A percentile compares a stretch with the other conserved stretches of the same genome.
phyloP scores from a whole-genome alignment of 2,113 vertebrate species.

The Tenrec ecaudatus region DNA sequence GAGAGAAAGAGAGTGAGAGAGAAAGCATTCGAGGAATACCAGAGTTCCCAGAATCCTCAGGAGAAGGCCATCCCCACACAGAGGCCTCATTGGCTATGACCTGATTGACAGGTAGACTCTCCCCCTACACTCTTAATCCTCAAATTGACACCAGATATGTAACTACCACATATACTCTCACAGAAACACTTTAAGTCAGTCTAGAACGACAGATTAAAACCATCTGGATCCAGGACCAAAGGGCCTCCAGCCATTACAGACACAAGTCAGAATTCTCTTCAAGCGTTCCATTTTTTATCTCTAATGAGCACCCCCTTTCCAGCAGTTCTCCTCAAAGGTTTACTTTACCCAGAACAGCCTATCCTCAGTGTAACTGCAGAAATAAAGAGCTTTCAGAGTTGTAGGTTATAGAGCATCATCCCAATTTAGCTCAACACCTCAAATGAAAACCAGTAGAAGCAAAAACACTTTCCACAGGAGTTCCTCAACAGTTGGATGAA shows the following conservation, averaged over 20 bases:
- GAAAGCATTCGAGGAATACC: too few relatives aligned
- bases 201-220: background rate
- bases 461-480: conserved; percentile 2
- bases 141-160: too few relatives aligned
- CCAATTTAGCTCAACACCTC: conserved; percentile 7
- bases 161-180: background rate
- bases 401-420: background rate
- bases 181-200: background rate
- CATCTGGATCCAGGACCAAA: background rate
- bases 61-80: too few relatives aligned
- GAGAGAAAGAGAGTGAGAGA: too few relatives aligned
- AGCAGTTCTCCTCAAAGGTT: background rate
- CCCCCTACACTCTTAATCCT: too few relatives aligned
- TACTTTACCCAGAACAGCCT: background rate
- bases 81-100: too few relatives aligned
- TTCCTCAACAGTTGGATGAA: background rate
- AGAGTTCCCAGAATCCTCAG: too few relatives aligned
- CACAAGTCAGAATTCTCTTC: background rate
- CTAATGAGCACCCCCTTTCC: background rate
- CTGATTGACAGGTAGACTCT: too few relatives aligned
- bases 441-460: background rate
- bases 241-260: background rate
- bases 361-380: background rate
- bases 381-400: background rate
- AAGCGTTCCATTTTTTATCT: background rate